Conservation (phyloP, 2,113 vertebrate genomes). For the Calidris pugnax region DNA sequence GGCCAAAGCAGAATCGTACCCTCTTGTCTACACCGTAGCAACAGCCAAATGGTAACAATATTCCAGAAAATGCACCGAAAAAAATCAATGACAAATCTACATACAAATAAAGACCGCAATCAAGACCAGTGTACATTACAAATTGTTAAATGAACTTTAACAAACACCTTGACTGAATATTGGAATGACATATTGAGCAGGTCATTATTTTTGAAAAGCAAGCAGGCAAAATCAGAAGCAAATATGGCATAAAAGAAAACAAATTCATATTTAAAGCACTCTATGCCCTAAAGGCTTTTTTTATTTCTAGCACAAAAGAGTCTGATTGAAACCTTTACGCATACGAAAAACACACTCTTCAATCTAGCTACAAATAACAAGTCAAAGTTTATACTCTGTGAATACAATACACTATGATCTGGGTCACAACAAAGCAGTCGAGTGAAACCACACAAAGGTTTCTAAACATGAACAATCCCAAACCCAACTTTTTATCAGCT, state of each 20-base stretch:
- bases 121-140: neutral
- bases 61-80: neutral
- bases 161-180: neutral
- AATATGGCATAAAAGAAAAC: neutral
- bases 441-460: neutral
- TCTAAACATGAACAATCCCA: neutral
- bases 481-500: neutral
- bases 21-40: fast-evolving
- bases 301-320: neutral
- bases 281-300: neutral
- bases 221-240: neutral
- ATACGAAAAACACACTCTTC: neutral
- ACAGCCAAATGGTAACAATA: neutral
- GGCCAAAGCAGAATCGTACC: fast-evolving
- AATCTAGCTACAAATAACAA: neutral
- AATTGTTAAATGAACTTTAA: neutral
- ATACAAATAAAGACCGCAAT: neutral
- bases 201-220: neutral
- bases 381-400: neutral
- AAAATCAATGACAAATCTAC: neutral
- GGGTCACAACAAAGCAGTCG: neutral
- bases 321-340: neutral
- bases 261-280: neutral
- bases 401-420: neutral
- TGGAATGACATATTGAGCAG: neutral